A percentile compares a stretch with the other conserved stretches of the same genome.
phyloP scores from a whole-genome alignment of 2,888 invertebrate species.

The Ophonus ardosiacus region DNA sequence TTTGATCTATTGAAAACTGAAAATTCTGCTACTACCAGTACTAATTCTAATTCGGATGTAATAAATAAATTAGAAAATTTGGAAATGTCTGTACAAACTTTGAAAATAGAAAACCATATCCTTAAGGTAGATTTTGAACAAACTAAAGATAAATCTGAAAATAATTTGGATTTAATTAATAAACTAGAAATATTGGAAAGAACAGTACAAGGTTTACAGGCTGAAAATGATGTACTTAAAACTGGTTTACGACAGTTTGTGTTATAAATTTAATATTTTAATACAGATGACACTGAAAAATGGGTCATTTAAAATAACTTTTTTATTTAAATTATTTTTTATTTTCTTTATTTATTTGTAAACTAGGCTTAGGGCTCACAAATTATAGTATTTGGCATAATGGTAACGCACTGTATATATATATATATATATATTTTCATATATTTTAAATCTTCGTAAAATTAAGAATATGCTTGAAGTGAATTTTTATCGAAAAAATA shows the following conservation, averaged over 20 bases:
- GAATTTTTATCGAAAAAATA: too few relatives aligned
- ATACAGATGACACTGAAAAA: too few relatives aligned
- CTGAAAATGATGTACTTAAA: conserved; percentile 49
- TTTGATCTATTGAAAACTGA: not conserved
- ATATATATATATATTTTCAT: too few relatives aligned
- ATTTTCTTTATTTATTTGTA: too few relatives aligned
- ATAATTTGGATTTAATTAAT: not conserved
- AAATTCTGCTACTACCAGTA: not conserved
- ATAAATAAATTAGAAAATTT: conserved; percentile 37
- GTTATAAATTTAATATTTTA: conserved; percentile 28
- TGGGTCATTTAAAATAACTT: too few relatives aligned
- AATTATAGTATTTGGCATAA: too few relatives aligned
- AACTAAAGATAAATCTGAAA: too few relatives aligned
- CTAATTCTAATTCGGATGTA: not conserved
- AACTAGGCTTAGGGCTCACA: too few relatives aligned
- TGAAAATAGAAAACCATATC: conserved; percentile 42
- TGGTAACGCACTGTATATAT: too few relatives aligned
- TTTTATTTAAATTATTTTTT: too few relatives aligned
- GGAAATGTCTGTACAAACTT: conserved; percentile 35
- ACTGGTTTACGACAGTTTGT: conserved; percentile 48
- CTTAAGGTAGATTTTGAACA: conserved; percentile 43
- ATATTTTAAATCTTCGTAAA: too few relatives aligned
- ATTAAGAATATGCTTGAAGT: too few relatives aligned
- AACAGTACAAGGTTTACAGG: conserved; percentile 37
- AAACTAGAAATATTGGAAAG: conserved; percentile 43